Base-by-base conservation (phyloP, 2,797 vertebrate species). In the Euthynnus affinis region DNA sequence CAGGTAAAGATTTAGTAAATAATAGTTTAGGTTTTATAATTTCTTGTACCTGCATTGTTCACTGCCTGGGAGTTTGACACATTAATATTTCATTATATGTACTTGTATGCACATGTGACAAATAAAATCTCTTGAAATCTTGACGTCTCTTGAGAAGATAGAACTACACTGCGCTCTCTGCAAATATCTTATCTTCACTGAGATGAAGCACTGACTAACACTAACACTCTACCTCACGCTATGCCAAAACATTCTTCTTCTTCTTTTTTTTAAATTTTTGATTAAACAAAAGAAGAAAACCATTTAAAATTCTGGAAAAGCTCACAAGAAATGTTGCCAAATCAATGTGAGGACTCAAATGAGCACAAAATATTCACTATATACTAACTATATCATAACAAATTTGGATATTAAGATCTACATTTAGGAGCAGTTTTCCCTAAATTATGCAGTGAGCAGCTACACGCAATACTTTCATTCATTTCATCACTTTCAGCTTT, bases 161-260 rank as follows among this genome's bases (percentile, higher is more conserved):
- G 3, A 59, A 66, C 44, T 46, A 53, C 0, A 13, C 25, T n/a
- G 37, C 1, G 0, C 42, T 64, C 40, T 62, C 53, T 49, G 56
- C 29, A 76, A 89, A 84, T 69, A 62, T 49, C 66, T 68, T 71
- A 44, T 32, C 52, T 66, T 81, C 67, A 67, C 37, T 13, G 67
- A 74, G 76, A 85, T 1, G n/a, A 60, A 72, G 65, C 49, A 29
- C 25, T 34, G 59, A 72, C 32, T 48, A 79, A 69, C 46, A 48
- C 34, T n/a, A 69, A 69, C 20, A 18, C 20, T 48, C 58, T 58
- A 49, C 27, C 46, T 71, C 44, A 8, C 10, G 70, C 44, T 18
- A 13, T 27, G 25, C 77, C 52, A 56, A 60, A 75, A 71, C 9
- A 55, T n/a, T 53, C 17, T 65, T 55, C 22, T 48, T 25, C n/a